Base-by-base conservation (phyloP, 92 coral and sea anemone species). In the Palythoa caribaeorum region DNA sequence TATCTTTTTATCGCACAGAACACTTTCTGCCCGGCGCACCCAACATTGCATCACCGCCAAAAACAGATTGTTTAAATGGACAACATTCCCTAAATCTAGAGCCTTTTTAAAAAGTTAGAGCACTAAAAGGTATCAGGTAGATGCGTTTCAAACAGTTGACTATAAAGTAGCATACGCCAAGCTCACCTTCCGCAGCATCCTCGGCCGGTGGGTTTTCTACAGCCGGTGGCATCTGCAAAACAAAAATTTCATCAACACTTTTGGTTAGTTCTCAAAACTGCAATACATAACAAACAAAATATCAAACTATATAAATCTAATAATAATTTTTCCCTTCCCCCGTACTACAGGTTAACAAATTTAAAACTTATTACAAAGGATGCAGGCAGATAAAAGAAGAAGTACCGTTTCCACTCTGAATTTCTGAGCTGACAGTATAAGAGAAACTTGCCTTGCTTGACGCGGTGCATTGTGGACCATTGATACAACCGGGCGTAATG, bases 191-290 rank as follows among this genome's bases (percentile, higher is more conserved):
- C 76, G 93, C 98, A 19, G 90, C 86, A 16, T 89, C 94, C 77
- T 94, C 94, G 73, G 98, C 89, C 73, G 97, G 97, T 90, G 99
- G 99, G 92, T 96, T 96, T 81, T 95, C 98, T 47, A 96, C 99
- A 62, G 99, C 97, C 66, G 99, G 99, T 47, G 99, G 91, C 98
- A 96, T 96, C 99, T 94, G 87, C 70, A 84, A 89, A 47, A 83
- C 74, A 71, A 91, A 70, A 50, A 59, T 71, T 60, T n/a, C 66
- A 53, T 53, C 59, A 65, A 48, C 78, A 87, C 38, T 53, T 62
- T 62, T 74, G 28, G 14, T 68, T 38, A 84, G 36, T 50, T 52
- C 85, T 35, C 9, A 78, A 57, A 35, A 83, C 76, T 59, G 13
- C n/a, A 28, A 11, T 2, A 44, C 5, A 38, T 38, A 44, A 16